Conservation (phyloP, 1,140 invertebrate species). For the Drosophila nigrodunni region DNA sequence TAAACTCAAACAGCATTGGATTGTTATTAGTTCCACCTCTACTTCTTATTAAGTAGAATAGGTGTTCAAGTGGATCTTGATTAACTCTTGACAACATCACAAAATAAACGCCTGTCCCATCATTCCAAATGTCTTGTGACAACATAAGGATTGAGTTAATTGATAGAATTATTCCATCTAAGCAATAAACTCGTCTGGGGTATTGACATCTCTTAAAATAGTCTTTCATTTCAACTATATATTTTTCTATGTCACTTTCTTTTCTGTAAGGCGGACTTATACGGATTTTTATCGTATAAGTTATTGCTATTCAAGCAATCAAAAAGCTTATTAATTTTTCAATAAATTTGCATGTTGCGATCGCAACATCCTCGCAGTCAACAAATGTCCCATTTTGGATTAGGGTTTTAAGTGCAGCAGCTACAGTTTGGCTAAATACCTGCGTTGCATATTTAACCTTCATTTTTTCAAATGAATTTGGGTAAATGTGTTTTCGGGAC, state of each 20-base stretch:
- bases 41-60: not conserved
- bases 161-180: constrained; percentile 20
- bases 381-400: constrained; percentile 18
- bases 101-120: constrained; percentile 9
- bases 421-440: constrained; percentile 25
- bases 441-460: constrained; percentile 33
- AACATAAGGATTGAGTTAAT: constrained; percentile 23
- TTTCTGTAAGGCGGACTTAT: not conserved
- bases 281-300: too few species aligned
- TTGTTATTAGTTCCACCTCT: constrained; percentile 12
- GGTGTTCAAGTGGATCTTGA: too few species aligned
- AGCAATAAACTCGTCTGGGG: not conserved
- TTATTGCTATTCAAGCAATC: too few species aligned
- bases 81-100: constrained; percentile 3
- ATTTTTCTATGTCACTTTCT: not conserved
- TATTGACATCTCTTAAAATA: constrained; percentile 11
- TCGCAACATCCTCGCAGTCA: constrained; percentile 3
- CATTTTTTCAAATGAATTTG: constrained; percentile 27
- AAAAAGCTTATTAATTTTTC: too few species aligned
- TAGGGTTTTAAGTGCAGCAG: constrained; percentile 15
- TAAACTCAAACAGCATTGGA: not conserved
- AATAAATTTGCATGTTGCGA: not conserved
- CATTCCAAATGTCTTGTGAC: constrained; percentile 17
- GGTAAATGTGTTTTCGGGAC: constrained; percentile 12
- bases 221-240: constrained; percentile 23